phyloP scores from a whole-genome alignment of 2,797 vertebrate genomes.

The Sparidentex hasta region DNA sequence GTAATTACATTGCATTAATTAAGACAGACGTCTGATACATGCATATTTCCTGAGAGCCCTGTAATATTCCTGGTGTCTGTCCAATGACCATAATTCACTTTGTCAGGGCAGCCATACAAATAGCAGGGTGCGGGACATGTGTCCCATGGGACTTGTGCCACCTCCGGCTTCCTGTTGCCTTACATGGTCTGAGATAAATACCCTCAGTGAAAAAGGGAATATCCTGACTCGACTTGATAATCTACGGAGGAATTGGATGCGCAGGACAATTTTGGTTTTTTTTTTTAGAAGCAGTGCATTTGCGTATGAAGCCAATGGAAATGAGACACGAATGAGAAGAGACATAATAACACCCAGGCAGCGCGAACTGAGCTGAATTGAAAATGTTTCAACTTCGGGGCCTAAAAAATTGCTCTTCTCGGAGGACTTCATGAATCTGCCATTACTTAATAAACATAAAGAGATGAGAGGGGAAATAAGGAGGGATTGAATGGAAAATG shows the following conservation, averaged over 20 bases:
- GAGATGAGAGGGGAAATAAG: neutral
- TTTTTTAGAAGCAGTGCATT: neutral
- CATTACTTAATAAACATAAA: neutral
- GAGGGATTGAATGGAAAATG: neutral
- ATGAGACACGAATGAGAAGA: neutral
- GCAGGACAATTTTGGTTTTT: neutral
- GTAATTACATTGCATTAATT: slow-evolving; percentile 50
- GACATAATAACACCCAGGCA: neutral
- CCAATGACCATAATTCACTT: slow-evolving; percentile 54
- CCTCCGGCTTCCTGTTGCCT: slow-evolving; percentile 54
- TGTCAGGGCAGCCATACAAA: slow-evolving; percentile 46
- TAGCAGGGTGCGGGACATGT: slow-evolving; percentile 15
- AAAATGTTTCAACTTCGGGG: neutral
- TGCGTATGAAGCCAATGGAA: neutral
- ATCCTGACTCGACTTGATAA: neutral
- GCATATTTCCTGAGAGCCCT: slow-evolving; percentile 25
- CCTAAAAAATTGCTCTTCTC: neutral
- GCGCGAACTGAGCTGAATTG: neutral
- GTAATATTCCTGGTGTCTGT: slow-evolving; percentile 23
- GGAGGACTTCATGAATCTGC: neutral
- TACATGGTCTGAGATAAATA: slow-evolving; percentile 51
- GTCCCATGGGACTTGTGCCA: slow-evolving; percentile 55
- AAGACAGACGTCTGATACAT: slow-evolving; percentile 46
- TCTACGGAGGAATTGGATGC: neutral
- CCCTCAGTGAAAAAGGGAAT: slow-evolving; percentile 24